Evolutionary conservation across 2,797 vertebrate species (phyloP).

Genomic region (Chelidonichthys spinosus): DNA sequence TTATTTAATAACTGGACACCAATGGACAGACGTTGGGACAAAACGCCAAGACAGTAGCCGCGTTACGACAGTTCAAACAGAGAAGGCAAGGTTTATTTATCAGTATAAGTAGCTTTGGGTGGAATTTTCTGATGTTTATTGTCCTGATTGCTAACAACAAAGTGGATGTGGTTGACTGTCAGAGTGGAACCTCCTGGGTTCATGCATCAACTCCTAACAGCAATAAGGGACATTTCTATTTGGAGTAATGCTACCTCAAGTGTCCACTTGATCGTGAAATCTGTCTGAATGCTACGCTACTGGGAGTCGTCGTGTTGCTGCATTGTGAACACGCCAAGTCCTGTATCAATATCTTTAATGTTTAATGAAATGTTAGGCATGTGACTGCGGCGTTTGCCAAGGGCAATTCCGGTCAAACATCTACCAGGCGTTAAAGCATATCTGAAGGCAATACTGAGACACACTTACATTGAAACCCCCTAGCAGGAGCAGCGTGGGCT

Average conservation of each 20-base stretch:
- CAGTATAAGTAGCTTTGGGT: neutral
- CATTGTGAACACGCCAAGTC: neutral
- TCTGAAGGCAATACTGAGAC: neutral
- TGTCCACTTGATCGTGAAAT: neutral
- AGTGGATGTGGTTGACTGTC: conserved; percentile 4
- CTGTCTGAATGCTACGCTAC: neutral
- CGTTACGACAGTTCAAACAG: neutral
- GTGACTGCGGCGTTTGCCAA: neutral
- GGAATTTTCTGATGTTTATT: conserved; percentile 1
- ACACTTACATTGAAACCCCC: conserved; percentile 95
- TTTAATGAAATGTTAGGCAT: conserved; percentile 1
- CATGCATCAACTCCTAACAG: neutral
- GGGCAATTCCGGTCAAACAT: conserved; percentile 4
- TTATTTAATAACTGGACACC: conserved; percentile 92
- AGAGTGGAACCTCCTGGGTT: neutral
- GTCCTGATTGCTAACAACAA: conserved; percentile 5
- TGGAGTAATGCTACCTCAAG: neutral
- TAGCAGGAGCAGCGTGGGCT: conserved; percentile 94
- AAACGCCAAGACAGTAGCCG: neutral
- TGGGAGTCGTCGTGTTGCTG: neutral
- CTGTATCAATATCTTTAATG: neutral
- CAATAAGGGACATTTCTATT: conserved; percentile 15
- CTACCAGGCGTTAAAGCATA: neutral
- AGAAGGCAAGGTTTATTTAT: neutral
- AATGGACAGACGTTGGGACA: conserved; percentile 20